Evolutionary conservation across 2,113 vertebrate species (phyloP).

Genomic region (Hippoglossus stenolepis): DNA sequence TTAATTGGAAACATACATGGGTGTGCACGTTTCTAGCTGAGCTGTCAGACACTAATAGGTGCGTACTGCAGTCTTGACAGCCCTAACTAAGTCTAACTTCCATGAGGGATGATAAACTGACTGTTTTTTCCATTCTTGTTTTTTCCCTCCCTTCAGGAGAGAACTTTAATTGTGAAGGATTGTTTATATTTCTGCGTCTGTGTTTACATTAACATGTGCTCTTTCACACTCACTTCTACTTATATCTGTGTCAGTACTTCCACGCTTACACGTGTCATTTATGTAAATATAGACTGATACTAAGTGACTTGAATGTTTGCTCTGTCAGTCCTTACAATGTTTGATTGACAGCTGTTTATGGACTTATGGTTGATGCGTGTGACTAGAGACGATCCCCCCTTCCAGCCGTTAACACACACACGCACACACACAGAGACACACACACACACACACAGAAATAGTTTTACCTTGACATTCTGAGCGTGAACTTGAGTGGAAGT

Average conservation of each 20-base stretch:
- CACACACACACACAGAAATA: constrained; percentile 37
- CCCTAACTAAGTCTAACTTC: constrained; percentile 12
- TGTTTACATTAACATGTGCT: not conserved
- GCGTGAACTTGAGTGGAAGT: not conserved
- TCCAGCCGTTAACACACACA: constrained; percentile 8
- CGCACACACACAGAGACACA: not conserved
- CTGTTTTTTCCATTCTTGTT: not conserved
- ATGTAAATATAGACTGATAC: constrained; percentile 35
- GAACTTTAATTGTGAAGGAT: not conserved
- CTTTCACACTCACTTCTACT: not conserved
- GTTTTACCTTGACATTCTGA: constrained; percentile 16
- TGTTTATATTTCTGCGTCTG: constrained; percentile 1
- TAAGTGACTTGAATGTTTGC: constrained; percentile 29
- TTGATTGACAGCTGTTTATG: constrained; percentile 60
- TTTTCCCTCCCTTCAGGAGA: not conserved
- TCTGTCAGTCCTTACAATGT: constrained; percentile 50
- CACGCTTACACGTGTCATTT: constrained; percentile 9
- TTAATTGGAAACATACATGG: constrained; percentile 35
- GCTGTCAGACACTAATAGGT: constrained; percentile 37
- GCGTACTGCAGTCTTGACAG: constrained; percentile 1
- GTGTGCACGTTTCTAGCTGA: constrained; percentile 27
- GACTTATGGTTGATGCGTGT: constrained; percentile 40
- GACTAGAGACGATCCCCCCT: constrained; percentile 31
- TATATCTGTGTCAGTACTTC: not conserved
- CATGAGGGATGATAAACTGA: constrained; percentile 14